A percentile compares a stretch with the other conserved stretches of the same genome.
These are phyloP conservation scores for Cyprinodon brontotheroides DNA, from an alignment of 2,113 vertebrate genomes.

Conservation along the genomic window DNA sequence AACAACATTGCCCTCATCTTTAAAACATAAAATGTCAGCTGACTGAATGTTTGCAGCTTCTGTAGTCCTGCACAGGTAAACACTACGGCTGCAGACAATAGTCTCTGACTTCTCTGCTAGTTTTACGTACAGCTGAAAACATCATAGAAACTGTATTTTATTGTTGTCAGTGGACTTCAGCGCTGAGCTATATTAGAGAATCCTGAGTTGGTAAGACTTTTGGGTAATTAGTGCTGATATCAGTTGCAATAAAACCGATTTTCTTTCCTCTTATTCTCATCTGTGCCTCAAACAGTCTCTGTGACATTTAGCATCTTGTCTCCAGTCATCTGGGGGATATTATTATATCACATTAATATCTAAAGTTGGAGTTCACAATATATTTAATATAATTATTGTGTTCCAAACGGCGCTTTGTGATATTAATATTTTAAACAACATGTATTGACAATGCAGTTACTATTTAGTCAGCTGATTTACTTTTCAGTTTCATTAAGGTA, in stretches of 20 bases:
- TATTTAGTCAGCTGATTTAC: not conserved
- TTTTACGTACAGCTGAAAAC: not conserved
- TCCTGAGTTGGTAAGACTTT: no score
- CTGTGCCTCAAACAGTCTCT: no score
- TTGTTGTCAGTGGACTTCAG: not conserved
- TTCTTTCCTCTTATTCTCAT: no score
- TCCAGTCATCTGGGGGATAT: not conserved
- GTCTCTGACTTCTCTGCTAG: not conserved
- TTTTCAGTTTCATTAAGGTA: not conserved
- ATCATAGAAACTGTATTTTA: not conserved
- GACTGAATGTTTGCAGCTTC: no score
- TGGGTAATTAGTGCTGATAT: no score
- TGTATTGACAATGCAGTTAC: not conserved
- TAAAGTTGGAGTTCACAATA: not conserved
- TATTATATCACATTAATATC: not conserved
- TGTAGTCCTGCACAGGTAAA: no score
- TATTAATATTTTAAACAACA: not conserved
- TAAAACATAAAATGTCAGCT: no score
- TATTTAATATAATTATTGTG: not conserved
- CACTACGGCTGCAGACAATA: no score
- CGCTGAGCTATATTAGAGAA: no score
- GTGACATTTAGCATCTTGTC: no score
- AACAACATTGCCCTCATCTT: no score
- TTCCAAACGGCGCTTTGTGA: not conserved
- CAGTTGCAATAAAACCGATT: not conserved